Conservation (phyloP, 2,797 vertebrate genomes). For the Micromesistius poutassou region DNA sequence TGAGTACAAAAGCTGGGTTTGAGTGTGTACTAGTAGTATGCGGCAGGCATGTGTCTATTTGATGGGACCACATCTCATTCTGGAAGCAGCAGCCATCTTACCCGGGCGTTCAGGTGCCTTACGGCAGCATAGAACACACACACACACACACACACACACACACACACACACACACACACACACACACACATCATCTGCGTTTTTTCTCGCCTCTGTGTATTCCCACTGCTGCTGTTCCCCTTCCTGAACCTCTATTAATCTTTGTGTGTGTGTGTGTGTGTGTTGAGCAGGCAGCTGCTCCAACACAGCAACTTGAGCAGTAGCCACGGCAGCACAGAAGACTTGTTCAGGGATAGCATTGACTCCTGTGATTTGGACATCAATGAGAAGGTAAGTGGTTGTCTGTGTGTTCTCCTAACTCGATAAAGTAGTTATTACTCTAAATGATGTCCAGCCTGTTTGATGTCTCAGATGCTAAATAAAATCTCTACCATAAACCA, state of each 20-base stretch:
- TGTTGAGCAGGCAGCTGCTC: constrained; percentile 84
- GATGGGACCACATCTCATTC: not conserved
- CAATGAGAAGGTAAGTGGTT: constrained; percentile 84
- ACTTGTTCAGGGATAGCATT: constrained; percentile 93
- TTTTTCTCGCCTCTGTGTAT: constrained; percentile 31
- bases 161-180: too few relatives aligned
- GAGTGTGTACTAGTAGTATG: not conserved
- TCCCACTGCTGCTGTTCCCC: constrained; percentile 16
- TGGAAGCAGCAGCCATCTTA: not conserved
- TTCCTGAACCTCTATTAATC: constrained; percentile 18
- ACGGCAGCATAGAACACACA: constrained; percentile 21
- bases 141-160: constrained; percentile 1
- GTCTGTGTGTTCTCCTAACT: constrained; percentile 1
- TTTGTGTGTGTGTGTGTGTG: constrained; percentile 31
- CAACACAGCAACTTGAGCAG: constrained; percentile 97
- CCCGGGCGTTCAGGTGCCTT: not conserved
- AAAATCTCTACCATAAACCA: not conserved
- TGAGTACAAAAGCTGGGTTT: too few relatives aligned
- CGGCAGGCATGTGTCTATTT: not conserved
- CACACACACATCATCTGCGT: constrained; percentile 4
- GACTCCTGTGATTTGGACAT: constrained; percentile 95
- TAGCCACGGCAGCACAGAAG: constrained; percentile 94
- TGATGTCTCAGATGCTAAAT: not conserved
- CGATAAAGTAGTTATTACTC: not conserved
- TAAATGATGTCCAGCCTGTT: not conserved